phyloP scores from a whole-genome alignment of 2,797 vertebrate species.

The Meriones psammophilus region DNA sequence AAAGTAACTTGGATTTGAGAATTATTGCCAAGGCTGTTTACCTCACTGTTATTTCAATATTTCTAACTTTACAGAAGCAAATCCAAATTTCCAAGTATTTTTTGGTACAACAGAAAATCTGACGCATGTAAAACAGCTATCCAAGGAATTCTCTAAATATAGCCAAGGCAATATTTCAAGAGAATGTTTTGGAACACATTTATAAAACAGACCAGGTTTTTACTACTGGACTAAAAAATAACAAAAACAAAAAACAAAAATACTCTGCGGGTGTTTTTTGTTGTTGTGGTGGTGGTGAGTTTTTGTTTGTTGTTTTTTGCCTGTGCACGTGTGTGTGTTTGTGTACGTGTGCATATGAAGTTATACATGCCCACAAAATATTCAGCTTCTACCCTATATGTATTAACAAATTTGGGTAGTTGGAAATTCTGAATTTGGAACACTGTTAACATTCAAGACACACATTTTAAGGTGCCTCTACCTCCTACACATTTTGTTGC shows the following conservation, averaged over 20 bases:
- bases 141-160: constrained; percentile 12
- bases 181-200: constrained; percentile 40
- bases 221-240: constrained; percentile 14
- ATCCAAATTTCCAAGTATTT: constrained; percentile 49
- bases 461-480: constrained; percentile 9
- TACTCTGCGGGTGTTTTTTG: too few relatives aligned
- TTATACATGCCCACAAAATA: constrained; percentile 5
- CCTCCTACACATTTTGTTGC: not conserved
- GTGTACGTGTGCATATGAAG: not conserved
- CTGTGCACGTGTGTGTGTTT: not conserved
- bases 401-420: constrained; percentile 13
- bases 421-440: constrained; percentile 12
- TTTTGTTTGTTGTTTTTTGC: not conserved
- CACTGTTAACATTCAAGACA: not conserved
- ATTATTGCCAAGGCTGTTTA: constrained; percentile 49
- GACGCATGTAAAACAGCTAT: constrained; percentile 31
- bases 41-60: constrained; percentile 1
- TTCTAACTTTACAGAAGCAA: constrained; percentile 56
- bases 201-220: constrained; percentile 58
- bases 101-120: constrained; percentile 28
- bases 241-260: not conserved
- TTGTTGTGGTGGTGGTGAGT: not conserved
- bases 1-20: constrained; percentile 38
- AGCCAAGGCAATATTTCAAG: constrained; percentile 34
- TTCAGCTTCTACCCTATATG: constrained; percentile 41